These are phyloP conservation scores for Siphamia tubifer DNA, from an alignment of 2,113 vertebrate genomes.

Conservation along the genomic window DNA sequence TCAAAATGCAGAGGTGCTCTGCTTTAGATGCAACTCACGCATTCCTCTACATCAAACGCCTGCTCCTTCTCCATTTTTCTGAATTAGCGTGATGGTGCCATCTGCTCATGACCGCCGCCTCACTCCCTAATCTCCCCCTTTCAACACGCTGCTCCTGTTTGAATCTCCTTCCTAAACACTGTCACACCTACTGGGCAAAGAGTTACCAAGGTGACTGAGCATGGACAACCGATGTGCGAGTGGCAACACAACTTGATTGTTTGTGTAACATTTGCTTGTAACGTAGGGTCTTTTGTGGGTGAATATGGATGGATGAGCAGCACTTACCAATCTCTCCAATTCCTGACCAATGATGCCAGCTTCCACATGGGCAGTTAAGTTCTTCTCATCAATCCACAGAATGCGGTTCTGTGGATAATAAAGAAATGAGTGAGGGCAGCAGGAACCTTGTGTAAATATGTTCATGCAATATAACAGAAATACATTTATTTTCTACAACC, in stretches of 20 bases:
- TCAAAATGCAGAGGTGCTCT: constrained; percentile 76
- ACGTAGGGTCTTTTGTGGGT: constrained; percentile 5
- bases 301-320: constrained; percentile 16
- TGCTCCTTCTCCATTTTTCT: constrained; percentile 89
- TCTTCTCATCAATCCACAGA: constrained; percentile 97
- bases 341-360: constrained; percentile 96
- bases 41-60: constrained; percentile 85
- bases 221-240: neutral
- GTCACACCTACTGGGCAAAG: constrained; percentile 25
- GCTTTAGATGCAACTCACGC: constrained; percentile 85
- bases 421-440: neutral
- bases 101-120: constrained; percentile 87
- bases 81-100: constrained; percentile 90
- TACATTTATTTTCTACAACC: neutral
- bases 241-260: neutral
- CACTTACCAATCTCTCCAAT: constrained; percentile 91
- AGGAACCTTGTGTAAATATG: constrained; percentile 1
- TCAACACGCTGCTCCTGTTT: constrained; percentile 47
- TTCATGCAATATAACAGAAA: neutral
- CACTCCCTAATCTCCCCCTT: constrained; percentile 81
- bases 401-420: constrained; percentile 86
- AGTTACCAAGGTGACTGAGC: constrained; percentile 45
- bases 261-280: neutral
- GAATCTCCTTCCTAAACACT: constrained; percentile 33
- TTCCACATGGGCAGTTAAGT: constrained; percentile 92